Percentiles rank a stretch among this genome's conserved stretches.
phyloP scores from a whole-genome alignment of 2,113 vertebrate species.

The Ceuthmochares aereus region DNA sequence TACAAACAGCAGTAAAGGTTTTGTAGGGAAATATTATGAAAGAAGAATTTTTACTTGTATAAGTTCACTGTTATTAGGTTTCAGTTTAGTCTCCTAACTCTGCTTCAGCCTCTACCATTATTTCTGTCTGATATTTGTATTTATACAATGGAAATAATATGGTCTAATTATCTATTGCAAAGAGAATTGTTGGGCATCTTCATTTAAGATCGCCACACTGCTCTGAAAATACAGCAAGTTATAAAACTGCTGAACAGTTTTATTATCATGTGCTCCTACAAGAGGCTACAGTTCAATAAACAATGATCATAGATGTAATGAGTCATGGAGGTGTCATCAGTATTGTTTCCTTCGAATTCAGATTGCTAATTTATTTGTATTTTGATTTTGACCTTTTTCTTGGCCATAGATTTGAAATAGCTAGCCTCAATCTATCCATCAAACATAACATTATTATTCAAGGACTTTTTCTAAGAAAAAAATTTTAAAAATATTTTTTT shows the following conservation, averaged over 20 bases:
- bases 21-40: background rate
- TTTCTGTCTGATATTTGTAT: background rate
- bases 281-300: background rate
- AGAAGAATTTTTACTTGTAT: background rate
- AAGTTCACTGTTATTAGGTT: background rate
- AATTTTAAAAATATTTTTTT: background rate
- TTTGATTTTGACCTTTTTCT: background rate
- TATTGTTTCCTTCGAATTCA: background rate
- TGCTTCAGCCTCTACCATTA: background rate
- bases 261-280: background rate
- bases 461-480: background rate
- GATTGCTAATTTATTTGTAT: background rate
- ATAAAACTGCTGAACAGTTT: slow-evolving; percentile 2
- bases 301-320: background rate
- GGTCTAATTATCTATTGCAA: background rate
- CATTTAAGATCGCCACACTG: background rate
- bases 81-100: background rate
- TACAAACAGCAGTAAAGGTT: background rate
- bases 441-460: background rate
- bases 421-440: background rate
- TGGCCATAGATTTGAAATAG: background rate
- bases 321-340: slow-evolving; percentile 3
- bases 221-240: background rate
- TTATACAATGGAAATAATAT: background rate
- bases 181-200: background rate